phyloP scores from a whole-genome alignment of 2,113 vertebrate species.

The Mormyrus lacerda region DNA sequence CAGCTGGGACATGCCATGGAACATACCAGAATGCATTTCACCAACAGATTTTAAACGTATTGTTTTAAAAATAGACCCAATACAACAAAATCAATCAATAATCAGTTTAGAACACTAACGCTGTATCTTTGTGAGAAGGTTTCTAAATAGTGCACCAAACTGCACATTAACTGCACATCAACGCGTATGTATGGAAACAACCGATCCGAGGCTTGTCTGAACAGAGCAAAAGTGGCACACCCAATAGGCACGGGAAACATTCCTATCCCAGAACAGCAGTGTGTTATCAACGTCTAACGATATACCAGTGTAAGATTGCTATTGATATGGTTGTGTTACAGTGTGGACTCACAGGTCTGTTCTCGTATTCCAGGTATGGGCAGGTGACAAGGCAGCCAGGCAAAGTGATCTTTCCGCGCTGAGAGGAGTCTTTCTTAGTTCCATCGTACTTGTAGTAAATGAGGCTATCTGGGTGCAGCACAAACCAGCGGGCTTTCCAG shows the following conservation, averaged over 20 bases:
- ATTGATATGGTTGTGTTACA: not conserved
- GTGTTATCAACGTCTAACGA: not conserved
- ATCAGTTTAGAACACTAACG: not conserved
- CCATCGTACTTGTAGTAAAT: constrained; percentile 84
- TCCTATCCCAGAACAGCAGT: not conserved
- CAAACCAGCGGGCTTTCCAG: constrained; percentile 93
- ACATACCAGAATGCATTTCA: not conserved
- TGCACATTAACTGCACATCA: not conserved
- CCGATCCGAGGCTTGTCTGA: not conserved
- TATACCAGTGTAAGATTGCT: not conserved
- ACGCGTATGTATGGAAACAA: not conserved
- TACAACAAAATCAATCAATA: not conserved
- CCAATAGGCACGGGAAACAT: not conserved
- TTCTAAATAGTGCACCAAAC: not conserved
- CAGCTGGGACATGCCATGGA: constrained; percentile 50
- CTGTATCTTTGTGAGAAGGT: not conserved
- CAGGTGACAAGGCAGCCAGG: constrained; percentile 75
- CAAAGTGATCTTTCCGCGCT: constrained; percentile 74
- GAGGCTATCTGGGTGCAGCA: constrained; percentile 76
- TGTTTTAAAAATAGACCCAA: not conserved
- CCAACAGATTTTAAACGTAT: not conserved
- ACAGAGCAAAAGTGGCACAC: not conserved
- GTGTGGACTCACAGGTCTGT: constrained; percentile 67
- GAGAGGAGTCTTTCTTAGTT: constrained; percentile 68
- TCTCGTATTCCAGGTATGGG: constrained; percentile 83